Evolutionary conservation across 2,888 invertebrate species (phyloP).

Genomic region (Xestia rhomboidea): DNA sequence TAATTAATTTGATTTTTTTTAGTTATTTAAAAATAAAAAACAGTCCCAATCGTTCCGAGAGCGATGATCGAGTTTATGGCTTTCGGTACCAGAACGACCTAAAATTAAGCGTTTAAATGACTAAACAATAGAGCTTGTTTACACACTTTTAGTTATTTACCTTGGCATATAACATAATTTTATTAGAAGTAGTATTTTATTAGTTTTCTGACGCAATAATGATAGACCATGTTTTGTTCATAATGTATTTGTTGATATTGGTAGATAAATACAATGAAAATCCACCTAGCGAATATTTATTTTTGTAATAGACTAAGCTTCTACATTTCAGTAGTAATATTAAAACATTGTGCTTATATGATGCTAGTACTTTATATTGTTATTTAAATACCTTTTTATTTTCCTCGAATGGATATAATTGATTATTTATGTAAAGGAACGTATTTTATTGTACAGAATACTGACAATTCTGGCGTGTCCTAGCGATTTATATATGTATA

Average conservation of each 20-base stretch:
- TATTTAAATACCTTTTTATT: conserved; percentile 32
- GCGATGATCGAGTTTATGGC: too few species aligned
- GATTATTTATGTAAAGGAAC: conserved; percentile 18
- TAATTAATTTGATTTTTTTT: too few species aligned
- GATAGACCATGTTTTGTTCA: conserved; percentile 4
- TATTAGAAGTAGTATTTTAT: conserved; percentile 29
- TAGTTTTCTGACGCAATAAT: conserved; percentile 16
- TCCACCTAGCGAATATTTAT: conserved; percentile 44
- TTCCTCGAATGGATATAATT: conserved; percentile 9
- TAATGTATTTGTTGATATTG: conserved; percentile 10
- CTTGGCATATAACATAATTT: conserved; percentile 10
- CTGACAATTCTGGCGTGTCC: conserved; percentile 40
- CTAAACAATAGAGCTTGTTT: too few species aligned
- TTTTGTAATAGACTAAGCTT: conserved; percentile 47
- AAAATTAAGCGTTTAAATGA: too few species aligned
- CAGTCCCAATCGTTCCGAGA: too few species aligned
- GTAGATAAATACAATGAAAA: conserved; percentile 12
- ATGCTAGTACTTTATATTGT: conserved; percentile 53
- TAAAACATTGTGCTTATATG: conserved; percentile 46
- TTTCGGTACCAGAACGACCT: too few species aligned
- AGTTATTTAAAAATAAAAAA: too few species aligned
- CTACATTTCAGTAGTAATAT: conserved; percentile 40
- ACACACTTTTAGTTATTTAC: too few species aligned
- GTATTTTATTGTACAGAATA: conserved; percentile 37
- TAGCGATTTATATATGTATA: conserved; percentile 35